phyloP scores from a whole-genome alignment of 2,888 invertebrate species.

The Zygogramma bicolorata region DNA sequence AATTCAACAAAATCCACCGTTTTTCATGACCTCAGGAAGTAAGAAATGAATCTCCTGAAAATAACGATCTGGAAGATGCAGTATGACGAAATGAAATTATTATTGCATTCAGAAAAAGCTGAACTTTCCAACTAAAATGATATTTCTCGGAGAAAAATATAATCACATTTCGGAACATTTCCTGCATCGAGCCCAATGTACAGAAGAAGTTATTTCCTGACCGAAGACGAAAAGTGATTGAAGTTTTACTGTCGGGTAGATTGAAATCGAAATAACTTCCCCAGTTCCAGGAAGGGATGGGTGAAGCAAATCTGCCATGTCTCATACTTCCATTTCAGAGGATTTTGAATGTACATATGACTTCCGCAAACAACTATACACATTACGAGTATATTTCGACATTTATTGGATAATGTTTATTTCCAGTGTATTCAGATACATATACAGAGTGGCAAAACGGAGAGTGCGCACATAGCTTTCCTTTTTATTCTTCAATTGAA shows the following conservation, averaged over 20 bases:
- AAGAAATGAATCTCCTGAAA: no score
- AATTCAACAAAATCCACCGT: no score
- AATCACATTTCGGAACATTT: not conserved
- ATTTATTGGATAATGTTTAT: no score
- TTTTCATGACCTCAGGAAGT: no score
- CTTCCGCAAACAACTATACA: no score
- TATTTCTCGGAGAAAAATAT: not conserved
- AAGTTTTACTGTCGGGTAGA: slow-evolving; percentile 3
- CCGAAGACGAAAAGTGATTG: not conserved
- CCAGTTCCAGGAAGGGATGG: not conserved
- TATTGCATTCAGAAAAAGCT: not conserved
- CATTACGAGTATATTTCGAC: no score
- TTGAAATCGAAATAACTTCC: not conserved
- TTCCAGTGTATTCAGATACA: no score
- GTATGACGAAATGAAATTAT: not conserved
- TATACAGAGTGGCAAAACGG: no score
- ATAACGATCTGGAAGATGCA: no score
- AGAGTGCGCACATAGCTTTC: no score
- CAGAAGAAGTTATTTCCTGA: slow-evolving; percentile 1
- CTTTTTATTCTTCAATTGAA: no score
- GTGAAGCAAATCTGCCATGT: not conserved
- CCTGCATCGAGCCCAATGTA: not conserved
- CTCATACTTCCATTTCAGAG: not conserved
- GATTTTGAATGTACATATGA: no score
- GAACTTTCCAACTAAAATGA: not conserved